Evolutionary conservation across 2,113 vertebrate genomes (phyloP).

Genomic region (Lethenteron camtschaticum): DNA sequence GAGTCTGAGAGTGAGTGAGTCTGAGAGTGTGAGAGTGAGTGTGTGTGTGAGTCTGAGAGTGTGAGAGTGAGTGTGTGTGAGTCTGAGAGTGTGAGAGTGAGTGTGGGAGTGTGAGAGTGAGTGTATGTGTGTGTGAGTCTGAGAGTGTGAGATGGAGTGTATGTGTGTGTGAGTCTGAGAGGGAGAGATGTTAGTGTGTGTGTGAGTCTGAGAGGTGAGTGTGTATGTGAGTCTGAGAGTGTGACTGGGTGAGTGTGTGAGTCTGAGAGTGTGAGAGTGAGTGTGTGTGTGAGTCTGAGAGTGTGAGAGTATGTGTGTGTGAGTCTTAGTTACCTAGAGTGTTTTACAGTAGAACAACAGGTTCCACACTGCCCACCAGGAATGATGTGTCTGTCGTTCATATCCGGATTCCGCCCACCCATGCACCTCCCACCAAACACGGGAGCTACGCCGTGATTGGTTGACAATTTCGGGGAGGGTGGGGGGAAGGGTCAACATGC

Average conservation of each 20-base stretch:
- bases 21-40: conserved; percentile 8
- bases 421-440: too few relatives aligned
- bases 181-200: neutral
- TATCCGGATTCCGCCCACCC: too few relatives aligned
- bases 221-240: neutral
- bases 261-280: conserved; percentile 13
- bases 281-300: conserved; percentile 16
- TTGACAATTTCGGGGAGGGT: too few relatives aligned
- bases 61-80: neutral
- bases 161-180: neutral
- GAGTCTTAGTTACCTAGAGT: too few relatives aligned
- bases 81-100: too few relatives aligned
- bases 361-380: too few relatives aligned
- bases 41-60: neutral
- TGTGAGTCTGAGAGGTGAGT: neutral
- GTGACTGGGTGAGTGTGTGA: neutral
- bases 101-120: conserved; percentile 9
- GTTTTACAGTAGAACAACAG: too few relatives aligned
- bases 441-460: too few relatives aligned
- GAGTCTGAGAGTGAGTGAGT: conserved; percentile 6
- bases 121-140: neutral
- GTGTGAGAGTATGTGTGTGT: conserved; percentile 3
- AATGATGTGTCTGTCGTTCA: too few relatives aligned
- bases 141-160: neutral
- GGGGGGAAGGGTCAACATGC: too few relatives aligned